Base-by-base conservation (phyloP, 2,113 vertebrate species). In the Pantherophis guttatus region DNA sequence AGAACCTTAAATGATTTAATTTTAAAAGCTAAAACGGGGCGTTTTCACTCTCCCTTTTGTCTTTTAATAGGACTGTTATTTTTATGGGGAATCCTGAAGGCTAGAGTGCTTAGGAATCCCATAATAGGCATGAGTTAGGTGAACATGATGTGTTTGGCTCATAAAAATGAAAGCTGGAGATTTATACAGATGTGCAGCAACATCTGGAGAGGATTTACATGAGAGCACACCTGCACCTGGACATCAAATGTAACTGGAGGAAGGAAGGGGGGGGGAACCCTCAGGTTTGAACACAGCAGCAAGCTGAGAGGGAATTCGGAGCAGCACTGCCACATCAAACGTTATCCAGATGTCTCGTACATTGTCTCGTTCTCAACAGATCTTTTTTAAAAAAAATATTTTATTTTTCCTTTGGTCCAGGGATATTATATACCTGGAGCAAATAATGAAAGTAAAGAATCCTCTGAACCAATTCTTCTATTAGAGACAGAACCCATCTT, bases 401-500 rank as follows among this genome's bases (percentile, higher is more conserved):
- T 96, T 62, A 62, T 92, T 96, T 95, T 93, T 94, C 19, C 94
- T 94, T 59, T 55, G 90, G 93, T 91, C 92, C 92, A 93, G 90
- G 93, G 92, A 91, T 53, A 87, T 95, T 96, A 94, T n/a, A 92
- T 95, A n/a, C 48, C 53, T 39, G 53, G 55, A 86, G 54, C 44
- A 59, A 88, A 58, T n/a, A 62, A 59, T 15, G 88, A 21, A 81
- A 81, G 75, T 44, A 81, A 81, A 81, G 75, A 81, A 44, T 81
- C 48, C 48, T n/a, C 3, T 70, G 24, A 15, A 70, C 11, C 48
- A 70, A 90, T 48, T 65, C 7, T 26, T 70, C 15, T 48, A 62
- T 90, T 90, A 90, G 50, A 65, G 39, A 52, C 44, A 50, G 58
- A 65, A 70, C 29, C 24, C 89, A 70, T 15, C 39, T 70, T 62